Base-by-base conservation (phyloP, 2,797 vertebrate genomes). In the Oryzias sinensis region DNA sequence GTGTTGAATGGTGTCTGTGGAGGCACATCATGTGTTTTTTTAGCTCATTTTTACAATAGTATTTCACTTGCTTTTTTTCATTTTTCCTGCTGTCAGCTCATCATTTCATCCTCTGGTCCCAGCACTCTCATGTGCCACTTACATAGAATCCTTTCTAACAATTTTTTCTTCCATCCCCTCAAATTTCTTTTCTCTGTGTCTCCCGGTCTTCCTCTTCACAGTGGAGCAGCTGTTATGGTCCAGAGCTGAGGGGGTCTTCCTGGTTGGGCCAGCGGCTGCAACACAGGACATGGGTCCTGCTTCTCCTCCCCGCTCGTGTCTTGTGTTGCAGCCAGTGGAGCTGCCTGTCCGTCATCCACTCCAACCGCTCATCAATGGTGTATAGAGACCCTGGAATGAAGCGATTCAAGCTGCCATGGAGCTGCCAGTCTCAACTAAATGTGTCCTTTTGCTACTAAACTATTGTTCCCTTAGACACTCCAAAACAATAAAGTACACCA, bases 251-350 rank as follows among this genome's bases (percentile, higher is more conserved):
- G 89, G 87, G 89, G 88, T 89, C 83, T 79, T 59, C 47, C 67
- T 60, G 85, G 90, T 88, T 89, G 92, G 87, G 94, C 96, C 95
- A 92, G 87, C 63, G 96, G 97, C 96, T 98, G 95, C 95, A 98
- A 97, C 97, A 97, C 94, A 94, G 94, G 96, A 96, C 96, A 95
- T 94, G 94, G 94, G 97, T 94, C 93, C 93, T 93, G 90, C 85
- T 89, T 91, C 84, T 86, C 90, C 88, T 87, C 78, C 91, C 93
- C 91, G 93, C 97, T 98, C 97, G 97, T 98, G 97, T 98, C 97
- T 98, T 98, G 95, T 98, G 97, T 98, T 98, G 97, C 97, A 98
- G 97, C 97, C 96, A 97, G 97, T 94, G 96, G 97, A 90, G 66
- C 85, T 72, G 87, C 85, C 84, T 73, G 18, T 76, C 43, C 59